These are phyloP conservation scores for Salvator merianae DNA, from an alignment of 2,113 vertebrate species.

Conservation along the genomic window DNA sequence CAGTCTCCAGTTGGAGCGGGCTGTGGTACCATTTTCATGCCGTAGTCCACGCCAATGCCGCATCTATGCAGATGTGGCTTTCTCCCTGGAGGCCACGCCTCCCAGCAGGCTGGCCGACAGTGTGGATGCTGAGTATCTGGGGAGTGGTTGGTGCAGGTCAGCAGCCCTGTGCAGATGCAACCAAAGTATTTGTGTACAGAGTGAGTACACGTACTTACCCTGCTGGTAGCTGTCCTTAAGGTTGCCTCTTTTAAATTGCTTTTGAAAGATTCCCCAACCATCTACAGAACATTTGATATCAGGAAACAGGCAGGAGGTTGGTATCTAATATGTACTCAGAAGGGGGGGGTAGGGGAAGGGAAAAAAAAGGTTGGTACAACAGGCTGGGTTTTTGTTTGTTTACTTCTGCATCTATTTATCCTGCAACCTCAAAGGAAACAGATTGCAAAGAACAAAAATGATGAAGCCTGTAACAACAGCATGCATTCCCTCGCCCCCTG, in stretches of 20 bases:
- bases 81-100: too few relatives aligned
- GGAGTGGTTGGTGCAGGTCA: too few relatives aligned
- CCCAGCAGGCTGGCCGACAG: too few relatives aligned
- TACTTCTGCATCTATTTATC: constrained; percentile 33
- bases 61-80: too few relatives aligned
- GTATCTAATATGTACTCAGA: neutral
- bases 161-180: too few relatives aligned
- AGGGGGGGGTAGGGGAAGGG: too few relatives aligned
- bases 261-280: neutral
- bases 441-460: constrained; percentile 21
- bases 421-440: constrained; percentile 19
- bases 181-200: neutral
- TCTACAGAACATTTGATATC: neutral
- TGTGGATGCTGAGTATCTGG: too few relatives aligned
- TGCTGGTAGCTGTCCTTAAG: neutral
- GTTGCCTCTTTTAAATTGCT: neutral
- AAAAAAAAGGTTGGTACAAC: neutral
- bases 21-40: too few relatives aligned
- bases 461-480: neutral
- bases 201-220: neutral
- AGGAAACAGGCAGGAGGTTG: neutral
- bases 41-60: too few relatives aligned
- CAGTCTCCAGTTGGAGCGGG: too few relatives aligned
- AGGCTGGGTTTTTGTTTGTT: constrained; percentile 28
- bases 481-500: neutral